These are phyloP conservation scores for Ptychoptera contaminata DNA, from an alignment of 2,888 invertebrate species.

Conservation along the genomic window DNA sequence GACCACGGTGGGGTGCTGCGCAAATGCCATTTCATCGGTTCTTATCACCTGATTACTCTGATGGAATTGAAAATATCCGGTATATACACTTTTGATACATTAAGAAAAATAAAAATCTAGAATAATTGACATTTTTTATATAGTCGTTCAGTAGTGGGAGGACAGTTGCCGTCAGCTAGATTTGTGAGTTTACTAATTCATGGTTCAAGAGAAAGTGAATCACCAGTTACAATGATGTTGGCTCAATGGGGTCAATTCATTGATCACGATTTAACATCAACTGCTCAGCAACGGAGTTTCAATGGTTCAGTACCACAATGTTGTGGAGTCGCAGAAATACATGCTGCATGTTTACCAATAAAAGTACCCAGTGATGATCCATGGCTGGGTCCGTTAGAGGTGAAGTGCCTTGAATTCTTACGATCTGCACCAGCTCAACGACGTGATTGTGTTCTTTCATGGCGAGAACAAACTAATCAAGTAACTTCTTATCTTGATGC, in stretches of 20 bases:
- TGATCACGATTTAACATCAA: constrained; percentile 74
- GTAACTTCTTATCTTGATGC: constrained; percentile 69
- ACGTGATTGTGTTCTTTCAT: constrained; percentile 64
- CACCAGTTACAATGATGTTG: constrained; percentile 57
- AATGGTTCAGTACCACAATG: constrained; percentile 67
- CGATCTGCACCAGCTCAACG: constrained; percentile 67
- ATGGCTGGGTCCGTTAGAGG: constrained; percentile 52
- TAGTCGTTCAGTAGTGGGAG: constrained; percentile 38
- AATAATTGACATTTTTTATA: constrained; percentile 24
- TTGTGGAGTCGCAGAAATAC: constrained; percentile 43
- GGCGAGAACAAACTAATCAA: constrained; percentile 73
- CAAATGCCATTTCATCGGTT: constrained; percentile 71
- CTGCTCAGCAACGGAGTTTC: constrained; percentile 54
- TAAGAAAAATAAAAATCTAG: not conserved
- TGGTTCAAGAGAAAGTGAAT: constrained; percentile 44
- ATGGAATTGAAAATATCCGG: constrained; percentile 39
- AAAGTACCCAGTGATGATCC: constrained; percentile 54
- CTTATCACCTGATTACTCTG: constrained; percentile 65
- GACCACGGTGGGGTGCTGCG: constrained; percentile 66
- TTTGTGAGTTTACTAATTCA: constrained; percentile 56
- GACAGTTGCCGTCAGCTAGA: constrained; percentile 56
- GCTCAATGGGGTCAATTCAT: constrained; percentile 89
- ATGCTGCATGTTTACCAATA: constrained; percentile 77
- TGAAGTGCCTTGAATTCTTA: constrained; percentile 67
- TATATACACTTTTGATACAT: not conserved